Conservation (phyloP, 1,140 invertebrate species). For the Neodiprion virginianus region DNA sequence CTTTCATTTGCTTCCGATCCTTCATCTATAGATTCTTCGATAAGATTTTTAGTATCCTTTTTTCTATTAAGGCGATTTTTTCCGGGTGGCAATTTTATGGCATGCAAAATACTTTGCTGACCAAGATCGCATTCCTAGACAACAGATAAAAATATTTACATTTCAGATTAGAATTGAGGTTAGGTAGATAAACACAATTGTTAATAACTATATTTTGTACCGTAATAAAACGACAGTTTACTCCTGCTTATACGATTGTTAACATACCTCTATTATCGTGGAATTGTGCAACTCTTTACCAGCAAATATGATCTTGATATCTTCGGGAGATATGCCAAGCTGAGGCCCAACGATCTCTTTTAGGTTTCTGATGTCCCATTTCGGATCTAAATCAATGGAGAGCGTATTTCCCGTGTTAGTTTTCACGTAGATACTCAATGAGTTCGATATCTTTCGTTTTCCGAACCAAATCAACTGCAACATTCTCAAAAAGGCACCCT, state of each 20-base stretch:
- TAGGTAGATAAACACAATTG: not conserved
- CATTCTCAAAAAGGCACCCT: slow-evolving; percentile 67
- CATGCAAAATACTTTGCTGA: slow-evolving; percentile 81
- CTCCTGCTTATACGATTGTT: not conserved
- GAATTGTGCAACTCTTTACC: slow-evolving; percentile 83
- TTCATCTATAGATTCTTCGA: slow-evolving; percentile 46
- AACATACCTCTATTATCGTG: slow-evolving; percentile 71
- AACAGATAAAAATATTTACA: slow-evolving; percentile 19
- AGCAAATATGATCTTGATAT: slow-evolving; percentile 85
- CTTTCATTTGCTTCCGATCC: slow-evolving; percentile 47
- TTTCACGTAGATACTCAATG: slow-evolving; percentile 74
- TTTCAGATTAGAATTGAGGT: not conserved
- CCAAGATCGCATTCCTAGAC: slow-evolving; percentile 82
- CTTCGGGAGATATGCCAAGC: slow-evolving; percentile 71
- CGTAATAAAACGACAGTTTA: slow-evolving; percentile 7
- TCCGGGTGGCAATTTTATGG: slow-evolving; percentile 64
- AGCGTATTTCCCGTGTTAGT: slow-evolving; percentile 74
- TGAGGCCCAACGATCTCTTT: slow-evolving; percentile 76
- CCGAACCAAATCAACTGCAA: slow-evolving; percentile 69
- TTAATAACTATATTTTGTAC: slow-evolving; percentile 6
- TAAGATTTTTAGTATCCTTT: slow-evolving; percentile 31
- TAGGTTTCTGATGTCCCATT: slow-evolving; percentile 78
- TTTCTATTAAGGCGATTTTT: slow-evolving; percentile 40
- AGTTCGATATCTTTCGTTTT: slow-evolving; percentile 67
- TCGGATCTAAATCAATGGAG: slow-evolving; percentile 73